These are phyloP conservation scores for Cryptophagus acutangulus DNA, from an alignment of 2,888 invertebrate genomes.

Conservation along the genomic window DNA sequence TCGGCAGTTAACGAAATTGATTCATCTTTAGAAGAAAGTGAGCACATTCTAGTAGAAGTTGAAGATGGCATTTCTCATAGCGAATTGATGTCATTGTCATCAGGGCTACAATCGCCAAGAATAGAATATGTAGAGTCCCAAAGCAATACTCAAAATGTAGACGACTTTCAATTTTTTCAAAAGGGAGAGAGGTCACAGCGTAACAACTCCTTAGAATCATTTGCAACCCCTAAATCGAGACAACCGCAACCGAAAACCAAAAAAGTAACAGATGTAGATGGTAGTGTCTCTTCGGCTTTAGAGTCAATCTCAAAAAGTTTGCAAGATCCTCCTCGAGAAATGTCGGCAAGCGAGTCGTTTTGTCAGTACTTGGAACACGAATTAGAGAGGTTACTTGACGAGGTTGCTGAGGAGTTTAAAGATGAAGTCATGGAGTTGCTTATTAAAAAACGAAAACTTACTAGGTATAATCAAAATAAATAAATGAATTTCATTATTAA, in stretches of 20 bases:
- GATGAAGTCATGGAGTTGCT: constrained; percentile 7
- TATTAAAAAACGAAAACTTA: constrained; percentile 6
- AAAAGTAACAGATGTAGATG: background rate
- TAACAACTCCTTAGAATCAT: no score
- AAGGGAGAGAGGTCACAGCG: no score
- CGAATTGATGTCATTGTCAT: no score
- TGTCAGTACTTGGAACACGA: constrained; percentile 5
- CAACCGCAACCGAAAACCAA: constrained; percentile 1
- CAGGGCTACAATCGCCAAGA: no score
- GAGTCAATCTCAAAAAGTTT: constrained; percentile 7
- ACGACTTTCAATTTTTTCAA: no score
- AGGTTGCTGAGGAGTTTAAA: constrained; percentile 7
- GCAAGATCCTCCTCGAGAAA: background rate
- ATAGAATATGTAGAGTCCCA: no score
- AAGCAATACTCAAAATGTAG: no score
- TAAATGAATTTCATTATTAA: background rate
- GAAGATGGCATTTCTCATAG: no score
- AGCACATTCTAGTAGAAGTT: no score
- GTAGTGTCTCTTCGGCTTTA: constrained; percentile 3
- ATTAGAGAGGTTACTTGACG: constrained; percentile 8
- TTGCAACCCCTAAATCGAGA: no score
- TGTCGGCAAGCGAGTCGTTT: constrained; percentile 5
- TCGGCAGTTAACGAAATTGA: background rate
- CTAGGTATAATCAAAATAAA: background rate
- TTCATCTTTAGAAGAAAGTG: no score